Evolutionary conservation across 2,888 invertebrate species (phyloP), one percentile per base, ranked within the genome.

Genomic region (Ophonus ardosiacus): DNA sequence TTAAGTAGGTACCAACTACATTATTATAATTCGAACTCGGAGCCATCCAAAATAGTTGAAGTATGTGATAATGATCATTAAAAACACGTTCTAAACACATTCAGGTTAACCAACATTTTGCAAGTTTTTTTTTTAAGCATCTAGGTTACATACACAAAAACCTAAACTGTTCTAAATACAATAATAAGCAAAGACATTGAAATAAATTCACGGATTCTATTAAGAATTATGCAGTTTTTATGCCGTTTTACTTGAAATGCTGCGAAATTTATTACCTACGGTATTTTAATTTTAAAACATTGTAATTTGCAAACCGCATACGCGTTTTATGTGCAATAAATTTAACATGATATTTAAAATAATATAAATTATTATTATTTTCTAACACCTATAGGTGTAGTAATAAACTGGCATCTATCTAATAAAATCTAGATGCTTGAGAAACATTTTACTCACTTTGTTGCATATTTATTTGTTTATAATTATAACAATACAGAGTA

Each of bases 81-180:
- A 71, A 71, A 71, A 71, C 13, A 38, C 71, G 71, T 71, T 71
- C 15, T 7, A 71, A 71, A 71, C 40, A 15, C 71, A 71, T 71
- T 71, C 31, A n/a, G 40, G 71, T 71, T 71, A 71, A 71, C 31
- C 40, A 40, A 13, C 13, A 71, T 31, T 71, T 71, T 71, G 71
- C 71, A 65, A 65, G 65, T 65, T 71, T n/a, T 71, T 68, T 21
- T 71, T n/a, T 68, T 71, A 40, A 43, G 0, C n/a, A 71, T 13
- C 71, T 71, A 43, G 71, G 71, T 71, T 71, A 71, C 40, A 24
- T 63, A 24, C 31, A 71, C 17, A 71, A 71, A 71, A 71, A 71
- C 43, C 10, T 71, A 63, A 61, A 43, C 13, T 38, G 71, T 40
- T 71, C 43, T 17, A 71, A 71, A 71, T 71, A 38, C 24, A 65